Base-by-base conservation (phyloP, 2,113 vertebrate genomes). In the Cynopterus brachyotis region DNA sequence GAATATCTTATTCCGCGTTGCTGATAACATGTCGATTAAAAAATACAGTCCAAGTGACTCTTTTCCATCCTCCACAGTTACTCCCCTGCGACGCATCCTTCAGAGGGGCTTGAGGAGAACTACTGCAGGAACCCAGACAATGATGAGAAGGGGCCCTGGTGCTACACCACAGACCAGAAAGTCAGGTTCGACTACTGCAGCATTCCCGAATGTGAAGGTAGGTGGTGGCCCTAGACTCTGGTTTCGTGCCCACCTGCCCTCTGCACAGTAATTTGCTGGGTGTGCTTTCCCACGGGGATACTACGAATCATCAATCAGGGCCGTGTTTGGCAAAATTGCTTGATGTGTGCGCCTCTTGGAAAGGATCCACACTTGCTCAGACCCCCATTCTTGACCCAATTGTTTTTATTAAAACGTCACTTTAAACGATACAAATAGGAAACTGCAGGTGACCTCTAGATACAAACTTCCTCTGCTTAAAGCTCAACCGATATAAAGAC, bases 111-210 rank as follows among this genome's bases (percentile, higher is more conserved):
- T 37, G 99, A 99, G 1, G 97, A 95, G 73, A 99, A 99, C 98
- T 99, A 99, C 98, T 99, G 99, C 81, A 98, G 99, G 97, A 99
- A 99, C 94, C 99, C 99, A 0, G 99, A 99, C 98, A 97, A 73
- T 0, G 99, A 99, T 67, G 95, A 72, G 40, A 28, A 3, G 0
- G 99, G 98, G 93, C 99, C 99, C 42, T 99, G 99, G 99, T 99
- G 99, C 88, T 99, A 99, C 97, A 99, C 99, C 24, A 99, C 98
- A 0, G 98, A 99, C 92, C 80, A 98, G 0, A 13, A 72, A 0
- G 88, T 45, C 5, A 99, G 99, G 97, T 99, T 94, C 98, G 99
- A 99, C 96, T 99, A 99, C 98, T 99, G 99, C 73, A 96, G 83
- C 37, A 99, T 99, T 86, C 98, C 98, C 0, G 99, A 98, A 15